phyloP scores from a whole-genome alignment of 1,140 invertebrate genomes.

The Pomacea maculata region DNA sequence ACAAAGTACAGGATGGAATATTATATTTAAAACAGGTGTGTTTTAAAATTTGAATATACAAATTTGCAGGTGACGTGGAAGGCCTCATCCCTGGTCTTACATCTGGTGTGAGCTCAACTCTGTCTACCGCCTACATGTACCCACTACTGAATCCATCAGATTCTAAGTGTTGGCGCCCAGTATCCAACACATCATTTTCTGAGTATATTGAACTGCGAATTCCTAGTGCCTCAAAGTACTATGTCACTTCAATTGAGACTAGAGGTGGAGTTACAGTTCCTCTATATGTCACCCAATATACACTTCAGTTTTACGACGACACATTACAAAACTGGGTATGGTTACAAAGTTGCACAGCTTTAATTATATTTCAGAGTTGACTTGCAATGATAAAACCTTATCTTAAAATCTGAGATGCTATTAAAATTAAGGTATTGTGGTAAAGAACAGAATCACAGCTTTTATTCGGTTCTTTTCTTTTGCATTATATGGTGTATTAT shows the following conservation, averaged over 20 bases:
- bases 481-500: not conserved
- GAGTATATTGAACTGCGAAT: slow-evolving; percentile 15
- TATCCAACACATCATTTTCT: not conserved
- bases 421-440: no score
- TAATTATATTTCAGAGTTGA: no score
- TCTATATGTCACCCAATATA: slow-evolving; percentile 6
- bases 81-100: not conserved
- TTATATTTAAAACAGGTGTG: not conserved
- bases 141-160: no score
- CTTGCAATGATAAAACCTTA: no score
- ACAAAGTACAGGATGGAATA: not conserved
- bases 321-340: slow-evolving; percentile 15
- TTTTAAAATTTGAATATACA: not conserved
- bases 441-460: no score
- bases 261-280: slow-evolving; percentile 2
- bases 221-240: not conserved
- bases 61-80: slow-evolving; percentile 6
- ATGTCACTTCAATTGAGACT: slow-evolving; percentile 20
- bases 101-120: not conserved
- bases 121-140: not conserved
- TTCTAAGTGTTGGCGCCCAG: slow-evolving; percentile 1
- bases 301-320: slow-evolving; percentile 10
- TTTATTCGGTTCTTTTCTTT: not conserved
- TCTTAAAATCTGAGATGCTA: no score
- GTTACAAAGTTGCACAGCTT: no score